A percentile compares a stretch with the other conserved stretches of the same genome.
phyloP scores from a whole-genome alignment of 2,797 vertebrate species.

The Phalloptychus januarius region DNA sequence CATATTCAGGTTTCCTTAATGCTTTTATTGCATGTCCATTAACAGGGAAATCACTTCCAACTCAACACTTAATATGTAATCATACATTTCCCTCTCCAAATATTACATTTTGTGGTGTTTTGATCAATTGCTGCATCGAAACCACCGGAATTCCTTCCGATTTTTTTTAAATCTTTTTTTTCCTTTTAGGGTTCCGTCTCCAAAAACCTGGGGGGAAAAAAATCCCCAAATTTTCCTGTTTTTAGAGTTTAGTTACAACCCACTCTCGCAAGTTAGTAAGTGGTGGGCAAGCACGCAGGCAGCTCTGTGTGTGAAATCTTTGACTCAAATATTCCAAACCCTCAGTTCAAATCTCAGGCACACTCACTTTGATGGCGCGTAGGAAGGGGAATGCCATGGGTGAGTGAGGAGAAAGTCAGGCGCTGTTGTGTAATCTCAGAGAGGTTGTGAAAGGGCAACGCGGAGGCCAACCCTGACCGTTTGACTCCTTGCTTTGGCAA shows the following conservation, averaged over 20 bases:
- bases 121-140: constrained; percentile 75
- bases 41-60: constrained; percentile 71
- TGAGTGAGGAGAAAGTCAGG: constrained; percentile 59
- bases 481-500: constrained; percentile 58
- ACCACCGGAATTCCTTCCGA: constrained; percentile 77
- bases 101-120: constrained; percentile 72
- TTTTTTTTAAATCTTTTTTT: constrained; percentile 56
- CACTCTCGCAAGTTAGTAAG: constrained; percentile 61
- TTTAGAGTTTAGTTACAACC: constrained; percentile 76
- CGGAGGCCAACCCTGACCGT: constrained; percentile 51
- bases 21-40: constrained; percentile 75
- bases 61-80: constrained; percentile 77
- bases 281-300: constrained; percentile 50
- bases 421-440: constrained; percentile 61
- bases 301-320: constrained; percentile 75
- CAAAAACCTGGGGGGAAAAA: constrained; percentile 62
- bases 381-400: constrained; percentile 72
- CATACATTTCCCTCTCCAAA: constrained; percentile 76
- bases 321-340: constrained; percentile 82
- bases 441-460: constrained; percentile 58
- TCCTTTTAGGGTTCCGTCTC: constrained; percentile 47
- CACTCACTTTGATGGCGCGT: constrained; percentile 62
- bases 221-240: constrained; percentile 82
- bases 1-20: constrained; percentile 59
- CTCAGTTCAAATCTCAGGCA: constrained; percentile 74